Base-by-base conservation (phyloP, 1,140 invertebrate species). In the Scaptomyza hsui region DNA sequence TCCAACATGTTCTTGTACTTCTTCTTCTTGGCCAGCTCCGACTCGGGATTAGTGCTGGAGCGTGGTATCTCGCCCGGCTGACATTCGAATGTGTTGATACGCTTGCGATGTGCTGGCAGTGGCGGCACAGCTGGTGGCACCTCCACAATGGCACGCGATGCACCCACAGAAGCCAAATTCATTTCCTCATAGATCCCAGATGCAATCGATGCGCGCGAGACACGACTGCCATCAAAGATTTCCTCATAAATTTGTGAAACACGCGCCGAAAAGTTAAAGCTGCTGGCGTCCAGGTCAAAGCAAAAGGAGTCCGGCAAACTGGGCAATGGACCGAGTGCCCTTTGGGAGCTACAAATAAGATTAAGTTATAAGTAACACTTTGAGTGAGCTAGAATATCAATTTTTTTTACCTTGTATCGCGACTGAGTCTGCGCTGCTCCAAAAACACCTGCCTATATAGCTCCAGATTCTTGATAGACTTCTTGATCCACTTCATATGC, bases 401-500 rank as follows among this genome's bases (percentile, higher is more conserved):
- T 37, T 3, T 4, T 3, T 21, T 41, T 13, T 13, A 67, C 41
- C 82, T 74, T 1, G 77, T 72, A 3, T 78, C 89, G 0, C 89
- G 65, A 72, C 89, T 90, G 0, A 78, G 51, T 2, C 89, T 47
- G 13, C 89, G 79, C 47, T 90, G 76, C 24, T 91, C 89, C 1
- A 91, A 57, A 15, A 91, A 89, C 6, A 91, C 67, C 65, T 90
- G 80, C 0, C 90, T 60, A 45, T 91, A 88, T 4, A 91, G 37
- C 51, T 91, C 91, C 26, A 91, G 76, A 57, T 90, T 91, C 49
- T 91, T 90, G 1, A 91, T 91, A 0, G 90, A 91, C 67, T 91
- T 90, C n/a, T 90, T 89, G 5, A 91, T 76, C 90, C 90, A 91
- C 47, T 90, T 91, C 90, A 91, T 91, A 32, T 91, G 91, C 0